Conservation (phyloP, 2,888 invertebrate genomes). For the Aleiodes leptofemur region DNA sequence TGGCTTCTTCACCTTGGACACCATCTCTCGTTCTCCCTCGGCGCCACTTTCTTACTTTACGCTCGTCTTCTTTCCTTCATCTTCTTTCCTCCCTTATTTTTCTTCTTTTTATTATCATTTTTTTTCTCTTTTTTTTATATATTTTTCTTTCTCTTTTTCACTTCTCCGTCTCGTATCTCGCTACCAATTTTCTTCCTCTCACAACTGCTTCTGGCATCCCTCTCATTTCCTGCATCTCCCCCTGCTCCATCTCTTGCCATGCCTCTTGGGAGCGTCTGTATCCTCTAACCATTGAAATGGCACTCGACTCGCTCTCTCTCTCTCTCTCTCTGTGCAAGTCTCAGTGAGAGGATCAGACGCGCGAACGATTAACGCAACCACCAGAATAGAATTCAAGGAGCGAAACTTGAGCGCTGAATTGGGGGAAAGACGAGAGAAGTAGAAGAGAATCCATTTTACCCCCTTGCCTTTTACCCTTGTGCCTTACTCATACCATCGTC, state of each 20-base stretch:
- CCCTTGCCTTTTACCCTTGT: slow-evolving; percentile 6
- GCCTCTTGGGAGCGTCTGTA: slow-evolving; percentile 7
- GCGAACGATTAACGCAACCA: slow-evolving; percentile 32
- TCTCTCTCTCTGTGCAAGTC: background rate
- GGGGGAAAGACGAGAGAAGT: background rate
- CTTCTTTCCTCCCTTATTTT: slow-evolving; percentile 1
- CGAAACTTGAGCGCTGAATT: slow-evolving; percentile 15
- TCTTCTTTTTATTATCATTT: background rate
- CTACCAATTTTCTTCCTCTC: slow-evolving; percentile 27
- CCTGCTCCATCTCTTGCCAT: background rate
- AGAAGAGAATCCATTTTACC: slow-evolving; percentile 9
- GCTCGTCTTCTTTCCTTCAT: slow-evolving; percentile 8
- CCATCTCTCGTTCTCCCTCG: slow-evolving; percentile 35
- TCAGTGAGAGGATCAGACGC: slow-evolving; percentile 31
- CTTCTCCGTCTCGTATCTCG: slow-evolving; percentile 16
- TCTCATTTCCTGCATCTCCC: background rate
- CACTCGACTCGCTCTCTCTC: slow-evolving; percentile 4
- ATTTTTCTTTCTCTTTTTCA: background rate
- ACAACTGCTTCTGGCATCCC: slow-evolving; percentile 29
- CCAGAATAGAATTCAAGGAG: slow-evolving; percentile 35
- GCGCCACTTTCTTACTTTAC: slow-evolving; percentile 38
- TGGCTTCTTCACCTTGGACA: slow-evolving; percentile 48
- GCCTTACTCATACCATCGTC: slow-evolving; percentile 17
- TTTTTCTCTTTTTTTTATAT: background rate
- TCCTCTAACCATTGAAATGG: slow-evolving; percentile 30